Evolutionary conservation across 1,140 invertebrate species (phyloP), one percentile per base, ranked within the genome.

Genomic region (Akabosia matsudoensis): DNA sequence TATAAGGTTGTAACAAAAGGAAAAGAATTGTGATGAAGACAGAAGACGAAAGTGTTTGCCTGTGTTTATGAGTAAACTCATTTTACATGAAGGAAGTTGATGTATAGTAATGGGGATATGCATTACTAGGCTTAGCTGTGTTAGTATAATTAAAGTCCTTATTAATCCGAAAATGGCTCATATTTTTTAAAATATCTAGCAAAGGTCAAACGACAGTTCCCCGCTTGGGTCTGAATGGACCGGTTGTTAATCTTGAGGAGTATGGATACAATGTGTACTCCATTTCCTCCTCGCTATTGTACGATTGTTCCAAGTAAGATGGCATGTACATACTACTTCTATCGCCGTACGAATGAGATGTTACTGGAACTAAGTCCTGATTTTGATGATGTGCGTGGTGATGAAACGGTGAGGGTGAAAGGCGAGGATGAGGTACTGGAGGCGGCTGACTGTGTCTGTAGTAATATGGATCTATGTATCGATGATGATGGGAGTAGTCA

Each of bases 121-220:
- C 31, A 30, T 16, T 67, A 13, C n/a, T n/a, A n/a, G n/a, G n/a
- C n/a, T n/a, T n/a, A n/a, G n/a, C n/a, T n/a, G 61, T 7, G 13
- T 67, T 67, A 30, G 7, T 67, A 31, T n/a, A 67, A 67, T 2
- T 67, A 30, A 30, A 61, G 24, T 67, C 61, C 61, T 30, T 67
- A 31, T 67, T 67, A 7, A 67, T 13, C 22, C 61, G 24, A 30
- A 31, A 67, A 31, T 67, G 24, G 61, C 61, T 67, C 61, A 67
- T 67, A 67, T 31, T 31, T 73, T 51, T 71, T 76, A 73, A 52
- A 28, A 70, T 61, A 33, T 76, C 33, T 64, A 71, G 52, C 61
- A 67, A 67, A 67, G 76, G 72, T 77, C 73, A 77, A 74, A 76
- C 75, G 26, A 71, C 70, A 7, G 77, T 78, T 51, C 74, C 73